A percentile compares a stretch with the other conserved stretches of the same genome.
Evolutionary conservation across 2,888 invertebrate species (phyloP).

Genomic region (Byasa hedistus): DNA sequence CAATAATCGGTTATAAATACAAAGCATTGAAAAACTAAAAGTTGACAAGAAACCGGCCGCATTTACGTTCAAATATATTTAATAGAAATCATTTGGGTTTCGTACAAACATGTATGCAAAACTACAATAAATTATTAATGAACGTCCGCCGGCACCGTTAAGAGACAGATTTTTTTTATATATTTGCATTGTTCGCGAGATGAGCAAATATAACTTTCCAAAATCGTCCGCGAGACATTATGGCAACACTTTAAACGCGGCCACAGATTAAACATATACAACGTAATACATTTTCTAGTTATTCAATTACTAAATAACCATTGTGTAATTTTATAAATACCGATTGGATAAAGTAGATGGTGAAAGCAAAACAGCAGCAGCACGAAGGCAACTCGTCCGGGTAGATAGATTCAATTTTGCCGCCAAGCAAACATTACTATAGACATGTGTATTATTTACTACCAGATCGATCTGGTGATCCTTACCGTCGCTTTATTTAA

Average conservation of each 20-base stretch:
- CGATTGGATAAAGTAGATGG: no score
- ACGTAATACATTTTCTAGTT: no score
- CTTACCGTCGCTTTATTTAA: no score
- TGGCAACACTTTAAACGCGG: constrained; percentile 15
- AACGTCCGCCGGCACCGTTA: constrained; percentile 3
- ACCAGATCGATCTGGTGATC: no score
- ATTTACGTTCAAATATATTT: constrained; percentile 4
- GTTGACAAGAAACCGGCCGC: constrained; percentile 3
- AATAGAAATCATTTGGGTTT: constrained; percentile 19
- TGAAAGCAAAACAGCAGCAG: no score
- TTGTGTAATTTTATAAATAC: no score
- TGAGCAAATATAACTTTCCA: constrained; percentile 18
- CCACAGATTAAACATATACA: background rate
- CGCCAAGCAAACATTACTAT: no score
- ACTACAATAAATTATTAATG: constrained; percentile 28
- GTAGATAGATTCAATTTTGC: no score
- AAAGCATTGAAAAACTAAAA: constrained; percentile 17
- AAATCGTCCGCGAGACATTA: constrained; percentile 19
- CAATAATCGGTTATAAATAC: no score
- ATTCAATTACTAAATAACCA: no score
- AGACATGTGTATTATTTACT: no score
- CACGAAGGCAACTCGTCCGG: no score
- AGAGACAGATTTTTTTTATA: constrained; percentile 17
- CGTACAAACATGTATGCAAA: constrained; percentile 6
- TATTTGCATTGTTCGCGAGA: constrained; percentile 21